Base-by-base conservation (phyloP, 2,888 invertebrate species). In the Ormia ochracea region DNA sequence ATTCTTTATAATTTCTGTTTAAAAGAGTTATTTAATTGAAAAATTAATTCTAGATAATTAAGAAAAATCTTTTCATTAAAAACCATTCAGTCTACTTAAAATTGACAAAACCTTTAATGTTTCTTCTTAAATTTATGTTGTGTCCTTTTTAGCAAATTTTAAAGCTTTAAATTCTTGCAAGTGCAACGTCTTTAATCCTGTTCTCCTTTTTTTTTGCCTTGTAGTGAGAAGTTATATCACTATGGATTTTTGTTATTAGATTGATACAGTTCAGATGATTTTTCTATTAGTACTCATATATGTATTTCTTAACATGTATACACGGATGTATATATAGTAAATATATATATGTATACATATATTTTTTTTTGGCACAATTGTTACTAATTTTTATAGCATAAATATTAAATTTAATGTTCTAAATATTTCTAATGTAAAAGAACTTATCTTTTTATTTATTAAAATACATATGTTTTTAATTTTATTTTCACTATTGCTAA, bases 311-410 rank as follows among this genome's bases (percentile, higher is more conserved):
- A 58, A 26, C 36, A 36, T 12, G 7, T 69, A 48, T 14, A 23
- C 33, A 23, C 23, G n/a, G n/a, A n/a, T n/a, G n/a, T n/a, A n/a
- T n/a, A n/a, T n/a, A n/a, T n/a, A n/a, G n/a, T n/a, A n/a, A n/a
- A n/a, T 61, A 69, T 65, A 58, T 69, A 50, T 63, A 41, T 45
- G 12, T 65, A 58, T 69, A 38, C 31, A 72, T 73, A 26, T 65
- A 10, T 38, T 72, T 65, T 59, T 33, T 69, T 43, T 83, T 83
- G 83, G 83, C 83, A 83, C 83, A 83, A 82, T 75, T 70, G 82
- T 81, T 79, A 81, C 74, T 68, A 61, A 69, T 43, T 41, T 69
- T 65, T 45, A 63, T 26, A 43, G 41, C 70, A 23, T 75, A 31
- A 65, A 56, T 43, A 33, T 48, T 82, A 81, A 61, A 68, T 66